Conservation (phyloP, 2,113 vertebrate species). For the Pandion haliaetus region DNA sequence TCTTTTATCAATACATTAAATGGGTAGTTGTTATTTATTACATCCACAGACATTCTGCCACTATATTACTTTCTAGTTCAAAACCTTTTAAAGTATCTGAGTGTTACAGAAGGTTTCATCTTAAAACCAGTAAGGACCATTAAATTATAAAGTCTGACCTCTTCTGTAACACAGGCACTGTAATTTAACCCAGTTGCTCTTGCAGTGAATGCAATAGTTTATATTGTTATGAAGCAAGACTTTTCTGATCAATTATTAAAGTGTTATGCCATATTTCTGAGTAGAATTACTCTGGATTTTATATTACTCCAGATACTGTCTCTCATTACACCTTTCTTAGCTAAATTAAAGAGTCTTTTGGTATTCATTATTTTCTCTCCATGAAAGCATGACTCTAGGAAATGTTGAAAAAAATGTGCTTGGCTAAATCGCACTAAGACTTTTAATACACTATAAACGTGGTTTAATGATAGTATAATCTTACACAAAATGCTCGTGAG, state of each 20-base stretch:
- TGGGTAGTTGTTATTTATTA: background rate
- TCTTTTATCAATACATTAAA: background rate
- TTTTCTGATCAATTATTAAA: background rate
- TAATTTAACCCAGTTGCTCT: background rate
- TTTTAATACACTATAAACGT: constrained; percentile 26
- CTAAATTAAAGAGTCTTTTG: background rate
- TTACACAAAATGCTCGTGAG: constrained; percentile 2
- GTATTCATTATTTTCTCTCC: background rate
- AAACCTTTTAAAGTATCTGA: background rate
- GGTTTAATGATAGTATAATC: constrained; percentile 37
- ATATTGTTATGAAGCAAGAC: background rate
- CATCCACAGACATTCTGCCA: background rate
- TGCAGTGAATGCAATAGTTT: background rate
- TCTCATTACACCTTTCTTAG: background rate
- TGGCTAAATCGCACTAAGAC: background rate
- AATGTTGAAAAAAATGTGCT: constrained; percentile 2
- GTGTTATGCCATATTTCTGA: background rate
- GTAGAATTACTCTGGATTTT: background rate
- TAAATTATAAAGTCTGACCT: background rate
- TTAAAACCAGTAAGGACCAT: background rate
- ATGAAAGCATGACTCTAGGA: background rate
- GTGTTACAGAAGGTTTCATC: background rate
- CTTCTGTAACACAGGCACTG: background rate
- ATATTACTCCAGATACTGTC: background rate
- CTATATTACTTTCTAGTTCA: background rate